phyloP scores from a whole-genome alignment of 37 sponge, comb jelly and placozoan species.

The Crambe crambe region DNA sequence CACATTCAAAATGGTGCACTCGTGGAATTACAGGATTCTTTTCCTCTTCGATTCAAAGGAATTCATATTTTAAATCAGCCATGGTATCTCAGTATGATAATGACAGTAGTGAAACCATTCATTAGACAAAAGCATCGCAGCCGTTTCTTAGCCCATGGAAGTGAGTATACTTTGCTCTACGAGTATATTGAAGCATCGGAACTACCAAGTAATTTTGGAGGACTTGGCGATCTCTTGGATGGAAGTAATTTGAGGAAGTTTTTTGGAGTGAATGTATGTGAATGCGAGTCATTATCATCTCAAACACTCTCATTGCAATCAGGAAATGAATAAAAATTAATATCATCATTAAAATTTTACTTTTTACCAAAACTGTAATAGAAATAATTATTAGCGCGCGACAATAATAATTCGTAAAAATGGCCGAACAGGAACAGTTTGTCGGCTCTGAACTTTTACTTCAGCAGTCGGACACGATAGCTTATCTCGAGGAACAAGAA shows the following conservation, averaged over 20 bases:
- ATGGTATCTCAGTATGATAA: slow-evolving; percentile 54
- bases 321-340: slow-evolving; percentile 1
- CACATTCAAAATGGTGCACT: slow-evolving; percentile 5
- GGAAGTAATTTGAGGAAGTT: slow-evolving; percentile 9
- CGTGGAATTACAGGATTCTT: slow-evolving; percentile 62
- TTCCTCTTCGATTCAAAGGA: slow-evolving; percentile 68
- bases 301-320: slow-evolving; percentile 3
- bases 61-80: slow-evolving; percentile 63
- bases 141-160: slow-evolving; percentile 40
- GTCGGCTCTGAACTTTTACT: slow-evolving; percentile 32
- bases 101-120: slow-evolving; percentile 63
- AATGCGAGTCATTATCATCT: background rate
- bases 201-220: slow-evolving; percentile 54
- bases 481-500: slow-evolving; percentile 20
- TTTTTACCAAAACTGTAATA: too few species aligned
- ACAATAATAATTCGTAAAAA: too few species aligned
- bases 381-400: too few species aligned
- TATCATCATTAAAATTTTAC: too few species aligned
- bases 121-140: slow-evolving; percentile 58
- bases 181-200: slow-evolving; percentile 21
- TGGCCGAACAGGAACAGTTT: slow-evolving; percentile 50
- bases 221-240: background rate
- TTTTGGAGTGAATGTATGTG: background rate
- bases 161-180: slow-evolving; percentile 20
- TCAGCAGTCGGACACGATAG: slow-evolving; percentile 7